Evolutionary conservation across 2,113 vertebrate species (phyloP), one percentile per base, ranked within the genome.

Genomic region (Seriola aureovittata): DNA sequence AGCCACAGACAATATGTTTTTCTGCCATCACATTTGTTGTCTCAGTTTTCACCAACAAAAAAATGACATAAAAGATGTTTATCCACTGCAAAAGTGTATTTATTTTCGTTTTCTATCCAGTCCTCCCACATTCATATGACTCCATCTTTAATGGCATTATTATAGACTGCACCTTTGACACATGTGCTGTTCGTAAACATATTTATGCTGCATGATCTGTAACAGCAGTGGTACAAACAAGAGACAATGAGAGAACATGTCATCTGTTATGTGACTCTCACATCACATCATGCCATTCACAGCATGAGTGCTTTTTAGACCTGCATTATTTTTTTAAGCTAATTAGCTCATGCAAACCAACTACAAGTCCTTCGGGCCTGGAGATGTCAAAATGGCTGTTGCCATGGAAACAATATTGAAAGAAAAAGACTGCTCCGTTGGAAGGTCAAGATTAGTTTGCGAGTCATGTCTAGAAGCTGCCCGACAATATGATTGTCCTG

Each of bases 331-430:
- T 76, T 72, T 73, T 64, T 21, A 75, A 52, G 70, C 59, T 73
- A 90, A 78, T 87, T 80, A 83, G 69, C 36, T 42, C 23, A 58
- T 69, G 58, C 48, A 19, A 74, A 78, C 32, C 65, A 78, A 38
- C 46, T 36, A 40, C 3, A 8, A 66, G 8, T 42, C 59, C 54
- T 42, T n/a, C 17, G 17, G 48, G 55, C 55, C 54, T 4, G 8
- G 11, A 46, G 32, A 78, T 66, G 75, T 63, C 11, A 82, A 82
- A 76, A 77, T 66, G 44, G 3, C 14, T 63, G 88, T 85, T 83
- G 19, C 59, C 80, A 85, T 83, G 54, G 75, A 67, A 80, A 70
- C 75, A 44, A 8, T 40, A 71, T 6, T n/a, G 44, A n/a, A 60
- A 71, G 10, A 38, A 44, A 29, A 54, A 34, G 29, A 55, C 48